A percentile compares a stretch with the other conserved stretches of the same genome.
Evolutionary conservation across 2,888 invertebrate species (phyloP).

Genomic region (Heliconius ethilla): DNA sequence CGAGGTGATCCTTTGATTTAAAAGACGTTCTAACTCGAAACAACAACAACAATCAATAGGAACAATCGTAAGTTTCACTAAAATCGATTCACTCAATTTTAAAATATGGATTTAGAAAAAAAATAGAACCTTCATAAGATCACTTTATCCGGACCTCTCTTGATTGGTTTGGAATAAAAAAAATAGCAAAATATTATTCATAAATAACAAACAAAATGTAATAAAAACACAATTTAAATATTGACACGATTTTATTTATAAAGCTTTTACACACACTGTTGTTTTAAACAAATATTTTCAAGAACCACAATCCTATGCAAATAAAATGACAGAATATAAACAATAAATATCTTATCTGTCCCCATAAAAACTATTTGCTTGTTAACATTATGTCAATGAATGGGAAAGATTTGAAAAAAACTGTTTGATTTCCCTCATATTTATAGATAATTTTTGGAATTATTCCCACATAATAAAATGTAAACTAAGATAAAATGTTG

Average conservation of each 20-base stretch:
- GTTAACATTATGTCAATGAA: background rate
- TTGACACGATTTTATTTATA: conserved; percentile 3
- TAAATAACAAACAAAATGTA: background rate
- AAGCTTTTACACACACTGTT: conserved; percentile 14
- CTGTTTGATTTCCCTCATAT: background rate
- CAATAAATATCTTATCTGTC: conserved; percentile 3
- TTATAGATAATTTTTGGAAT: background rate
- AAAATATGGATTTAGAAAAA: background rate
- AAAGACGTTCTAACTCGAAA: no score
- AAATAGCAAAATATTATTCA: background rate
- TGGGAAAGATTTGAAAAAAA: background rate
- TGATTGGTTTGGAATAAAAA: no score
- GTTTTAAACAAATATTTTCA: background rate
- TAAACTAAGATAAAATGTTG: background rate
- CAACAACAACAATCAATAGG: no score
- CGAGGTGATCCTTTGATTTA: no score
- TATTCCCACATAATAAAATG: no score
- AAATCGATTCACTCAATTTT: background rate
- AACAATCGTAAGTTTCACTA: background rate
- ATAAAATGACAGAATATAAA: conserved; percentile 5
- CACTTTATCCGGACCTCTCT: no score
- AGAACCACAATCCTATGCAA: background rate
- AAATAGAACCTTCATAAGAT: no score
- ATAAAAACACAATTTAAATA: background rate
- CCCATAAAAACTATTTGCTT: background rate